Evolutionary conservation across 2,888 invertebrate species (phyloP).

Genomic region (Leptopilina syphax): DNA sequence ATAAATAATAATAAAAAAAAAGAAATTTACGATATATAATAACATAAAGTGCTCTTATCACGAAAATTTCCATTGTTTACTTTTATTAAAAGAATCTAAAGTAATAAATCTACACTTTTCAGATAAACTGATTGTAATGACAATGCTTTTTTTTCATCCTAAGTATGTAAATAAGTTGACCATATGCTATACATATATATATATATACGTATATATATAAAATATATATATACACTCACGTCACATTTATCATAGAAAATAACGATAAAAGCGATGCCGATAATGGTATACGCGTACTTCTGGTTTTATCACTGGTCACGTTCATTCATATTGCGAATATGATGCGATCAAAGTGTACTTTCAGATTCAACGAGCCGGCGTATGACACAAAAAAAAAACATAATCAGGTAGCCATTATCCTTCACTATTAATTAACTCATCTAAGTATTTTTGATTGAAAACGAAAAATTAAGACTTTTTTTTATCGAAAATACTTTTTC

Average conservation of each 20-base stretch:
- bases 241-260: slow-evolving; percentile 35
- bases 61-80: slow-evolving; percentile 15
- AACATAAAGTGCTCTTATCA: background rate
- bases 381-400: background rate
- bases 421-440: background rate
- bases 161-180: slow-evolving; percentile 9
- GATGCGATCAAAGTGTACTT: slow-evolving; percentile 32
- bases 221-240: background rate
- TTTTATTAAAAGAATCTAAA: slow-evolving; percentile 24
- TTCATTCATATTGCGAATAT: slow-evolving; percentile 29
- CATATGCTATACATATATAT: slow-evolving; percentile 9
- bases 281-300: slow-evolving; percentile 29
- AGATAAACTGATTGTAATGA: slow-evolving; percentile 29
- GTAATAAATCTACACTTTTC: slow-evolving; percentile 19
- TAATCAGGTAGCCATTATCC: slow-evolving; percentile 9
- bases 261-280: slow-evolving; percentile 35
- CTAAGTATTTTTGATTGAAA: too few relatives aligned
- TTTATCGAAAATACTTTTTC: too few relatives aligned
- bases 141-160: slow-evolving; percentile 15
- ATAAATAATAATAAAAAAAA: background rate
- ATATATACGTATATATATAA: background rate
- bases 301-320: slow-evolving; percentile 34
- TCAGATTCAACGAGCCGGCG: slow-evolving; percentile 8
- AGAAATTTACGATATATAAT: background rate
- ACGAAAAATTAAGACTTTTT: background rate